Evolutionary conservation across 2,888 invertebrate genomes (phyloP).

Genomic region (Eupeodes latifasciatus): DNA sequence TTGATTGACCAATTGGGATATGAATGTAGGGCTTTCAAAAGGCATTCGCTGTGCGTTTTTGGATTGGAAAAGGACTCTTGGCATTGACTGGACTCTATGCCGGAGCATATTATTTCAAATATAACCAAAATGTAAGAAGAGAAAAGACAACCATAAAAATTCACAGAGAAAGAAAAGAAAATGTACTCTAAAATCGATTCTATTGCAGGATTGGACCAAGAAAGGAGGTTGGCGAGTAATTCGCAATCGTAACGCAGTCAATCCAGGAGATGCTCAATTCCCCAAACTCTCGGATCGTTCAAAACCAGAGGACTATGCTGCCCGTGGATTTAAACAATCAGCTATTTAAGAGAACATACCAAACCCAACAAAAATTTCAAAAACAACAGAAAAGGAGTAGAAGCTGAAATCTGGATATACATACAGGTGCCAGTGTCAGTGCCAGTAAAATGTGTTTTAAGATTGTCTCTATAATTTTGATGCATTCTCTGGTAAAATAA

Average conservation of each 20-base stretch:
- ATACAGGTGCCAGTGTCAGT: neutral
- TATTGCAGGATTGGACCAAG: constrained; percentile 89
- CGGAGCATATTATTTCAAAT: constrained; percentile 91
- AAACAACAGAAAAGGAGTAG: neutral
- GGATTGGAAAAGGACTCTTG: constrained; percentile 87
- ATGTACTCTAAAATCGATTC: neutral
- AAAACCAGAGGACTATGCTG: constrained; percentile 88
- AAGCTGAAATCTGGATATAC: too few relatives aligned
- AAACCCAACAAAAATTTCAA: neutral
- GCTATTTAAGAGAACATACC: constrained; percentile 83
- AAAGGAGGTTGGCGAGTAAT: constrained; percentile 90
- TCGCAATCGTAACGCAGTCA: constrained; percentile 85
- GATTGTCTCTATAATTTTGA: constrained; percentile 39
- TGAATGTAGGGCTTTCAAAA: constrained; percentile 54
- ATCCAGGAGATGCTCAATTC: constrained; percentile 89
- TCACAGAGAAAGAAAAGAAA: too few relatives aligned
- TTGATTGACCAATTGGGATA: neutral
- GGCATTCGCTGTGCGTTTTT: constrained; percentile 86
- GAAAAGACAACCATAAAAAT: constrained; percentile 71
- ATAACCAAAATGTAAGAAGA: constrained; percentile 89
- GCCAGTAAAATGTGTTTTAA: constrained; percentile 43
- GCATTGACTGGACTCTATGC: constrained; percentile 85
- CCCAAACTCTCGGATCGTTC: constrained; percentile 87
- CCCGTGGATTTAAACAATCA: constrained; percentile 89
- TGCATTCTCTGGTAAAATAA: constrained; percentile 66